phyloP scores from a whole-genome alignment of 2,797 vertebrate genomes.

The Lithobates sylvaticus region DNA sequence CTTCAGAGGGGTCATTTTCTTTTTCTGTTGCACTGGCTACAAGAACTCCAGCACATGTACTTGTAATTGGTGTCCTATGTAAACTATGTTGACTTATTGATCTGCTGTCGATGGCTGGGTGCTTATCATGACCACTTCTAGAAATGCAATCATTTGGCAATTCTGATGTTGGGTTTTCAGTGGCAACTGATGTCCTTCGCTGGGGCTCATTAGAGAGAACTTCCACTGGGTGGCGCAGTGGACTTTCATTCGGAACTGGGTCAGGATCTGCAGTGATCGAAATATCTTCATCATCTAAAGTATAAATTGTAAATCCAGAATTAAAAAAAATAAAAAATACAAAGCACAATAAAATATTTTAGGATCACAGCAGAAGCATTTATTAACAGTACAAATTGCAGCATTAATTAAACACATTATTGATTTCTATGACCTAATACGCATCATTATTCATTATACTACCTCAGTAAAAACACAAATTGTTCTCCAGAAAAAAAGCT shows the following conservation, averaged over 20 bases:
- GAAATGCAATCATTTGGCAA: slow-evolving; percentile 72
- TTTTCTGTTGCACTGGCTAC: slow-evolving; percentile 66
- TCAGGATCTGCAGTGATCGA: slow-evolving; percentile 83
- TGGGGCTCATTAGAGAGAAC: slow-evolving; percentile 69
- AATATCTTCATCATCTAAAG: slow-evolving; percentile 92
- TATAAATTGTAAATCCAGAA: slow-evolving; percentile 18
- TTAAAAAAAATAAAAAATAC: background rate
- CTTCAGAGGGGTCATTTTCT: slow-evolving; percentile 72
- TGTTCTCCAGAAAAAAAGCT: no score
- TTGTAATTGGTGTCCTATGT: slow-evolving; percentile 69
- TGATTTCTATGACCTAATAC: background rate
- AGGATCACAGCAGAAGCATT: background rate
- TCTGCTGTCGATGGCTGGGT: slow-evolving; percentile 65
- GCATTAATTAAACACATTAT: background rate
- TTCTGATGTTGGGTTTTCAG: slow-evolving; percentile 79
- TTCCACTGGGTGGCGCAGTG: slow-evolving; percentile 69
- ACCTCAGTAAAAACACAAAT: background rate
- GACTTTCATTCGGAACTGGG: slow-evolving; percentile 74
- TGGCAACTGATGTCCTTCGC: slow-evolving; percentile 75
- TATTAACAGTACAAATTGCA: background rate
- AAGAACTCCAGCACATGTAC: slow-evolving; percentile 64
- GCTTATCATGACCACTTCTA: slow-evolving; percentile 62
- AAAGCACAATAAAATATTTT: background rate
- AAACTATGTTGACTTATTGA: slow-evolving; percentile 68
- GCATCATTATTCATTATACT: background rate